phyloP scores from a whole-genome alignment of 2,113 vertebrate species.

The Isurus oxyrinchus region DNA sequence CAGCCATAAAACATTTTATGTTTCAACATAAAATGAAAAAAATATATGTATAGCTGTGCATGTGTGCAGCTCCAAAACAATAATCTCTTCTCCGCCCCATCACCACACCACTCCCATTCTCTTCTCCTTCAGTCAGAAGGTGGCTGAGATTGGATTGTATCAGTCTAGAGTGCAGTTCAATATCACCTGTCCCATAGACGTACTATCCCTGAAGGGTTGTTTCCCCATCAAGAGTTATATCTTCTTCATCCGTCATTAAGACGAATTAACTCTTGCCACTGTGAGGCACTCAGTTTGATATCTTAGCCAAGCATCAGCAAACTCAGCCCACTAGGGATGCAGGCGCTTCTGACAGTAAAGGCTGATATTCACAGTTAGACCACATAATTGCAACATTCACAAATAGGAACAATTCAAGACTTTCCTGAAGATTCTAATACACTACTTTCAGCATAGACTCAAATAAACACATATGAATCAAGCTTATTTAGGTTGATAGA shows the following conservation, averaged over 20 bases:
- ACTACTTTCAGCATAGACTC: neutral
- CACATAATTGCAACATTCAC: neutral
- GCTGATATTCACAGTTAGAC: neutral
- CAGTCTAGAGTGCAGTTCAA: neutral
- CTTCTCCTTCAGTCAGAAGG: neutral
- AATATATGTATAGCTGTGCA: neutral
- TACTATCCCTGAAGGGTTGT: neutral
- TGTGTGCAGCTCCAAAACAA: neutral
- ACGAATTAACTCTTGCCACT: neutral
- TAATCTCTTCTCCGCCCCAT: neutral
- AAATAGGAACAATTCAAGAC: neutral
- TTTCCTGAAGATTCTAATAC: neutral
- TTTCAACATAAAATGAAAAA: neutral
- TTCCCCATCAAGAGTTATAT: neutral
- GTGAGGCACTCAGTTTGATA: neutral
- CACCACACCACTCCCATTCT: neutral
- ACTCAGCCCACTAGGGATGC: neutral
- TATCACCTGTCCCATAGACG: neutral
- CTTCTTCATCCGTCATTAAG: neutral
- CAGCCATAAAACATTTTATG: neutral
- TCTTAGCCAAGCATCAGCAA: neutral
- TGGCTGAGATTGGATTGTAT: neutral
- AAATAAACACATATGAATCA: neutral
- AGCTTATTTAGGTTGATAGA: neutral
- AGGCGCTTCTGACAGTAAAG: neutral